A percentile compares a stretch with the other conserved stretches of the same genome.
These are phyloP conservation scores for Rhegmatorhina hoffmannsi DNA, from an alignment of 2,113 vertebrate genomes.

Conservation along the genomic window DNA sequence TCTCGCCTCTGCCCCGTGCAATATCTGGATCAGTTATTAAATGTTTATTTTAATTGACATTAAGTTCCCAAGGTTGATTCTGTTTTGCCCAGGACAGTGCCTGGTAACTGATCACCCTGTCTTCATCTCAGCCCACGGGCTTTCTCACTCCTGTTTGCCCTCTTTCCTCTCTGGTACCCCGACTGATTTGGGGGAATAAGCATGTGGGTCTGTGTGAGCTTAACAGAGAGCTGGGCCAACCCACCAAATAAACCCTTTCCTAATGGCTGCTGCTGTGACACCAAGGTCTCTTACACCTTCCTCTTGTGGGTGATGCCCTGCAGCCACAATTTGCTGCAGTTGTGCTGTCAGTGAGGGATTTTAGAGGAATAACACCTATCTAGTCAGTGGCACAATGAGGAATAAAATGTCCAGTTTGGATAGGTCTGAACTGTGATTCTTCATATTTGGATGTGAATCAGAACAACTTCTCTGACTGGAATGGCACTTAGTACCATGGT, in stretches of 20 bases:
- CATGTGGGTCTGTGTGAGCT: fast-evolving
- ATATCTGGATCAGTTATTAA: background rate
- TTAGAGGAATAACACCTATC: background rate
- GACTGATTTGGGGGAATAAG: fast-evolving
- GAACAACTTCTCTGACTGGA: background rate
- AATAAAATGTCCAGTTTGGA: background rate
- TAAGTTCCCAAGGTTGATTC: background rate
- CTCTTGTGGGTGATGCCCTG: background rate
- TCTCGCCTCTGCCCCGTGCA: background rate
- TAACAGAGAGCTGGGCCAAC: background rate
- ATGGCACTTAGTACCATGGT: background rate
- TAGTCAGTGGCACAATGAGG: background rate
- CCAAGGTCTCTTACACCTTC: background rate
- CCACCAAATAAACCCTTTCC: background rate
- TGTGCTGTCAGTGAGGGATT: background rate
- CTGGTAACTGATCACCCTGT: background rate
- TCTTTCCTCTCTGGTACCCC: background rate
- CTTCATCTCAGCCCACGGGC: background rate
- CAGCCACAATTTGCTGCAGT: background rate
- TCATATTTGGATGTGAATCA: fast-evolving
- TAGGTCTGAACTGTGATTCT: background rate
- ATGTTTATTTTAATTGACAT: background rate
- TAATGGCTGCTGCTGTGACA: background rate
- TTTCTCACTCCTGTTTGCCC: background rate
- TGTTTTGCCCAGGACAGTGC: background rate